phyloP scores from a whole-genome alignment of 2,113 vertebrate species.

The Malurus cyaneus region DNA sequence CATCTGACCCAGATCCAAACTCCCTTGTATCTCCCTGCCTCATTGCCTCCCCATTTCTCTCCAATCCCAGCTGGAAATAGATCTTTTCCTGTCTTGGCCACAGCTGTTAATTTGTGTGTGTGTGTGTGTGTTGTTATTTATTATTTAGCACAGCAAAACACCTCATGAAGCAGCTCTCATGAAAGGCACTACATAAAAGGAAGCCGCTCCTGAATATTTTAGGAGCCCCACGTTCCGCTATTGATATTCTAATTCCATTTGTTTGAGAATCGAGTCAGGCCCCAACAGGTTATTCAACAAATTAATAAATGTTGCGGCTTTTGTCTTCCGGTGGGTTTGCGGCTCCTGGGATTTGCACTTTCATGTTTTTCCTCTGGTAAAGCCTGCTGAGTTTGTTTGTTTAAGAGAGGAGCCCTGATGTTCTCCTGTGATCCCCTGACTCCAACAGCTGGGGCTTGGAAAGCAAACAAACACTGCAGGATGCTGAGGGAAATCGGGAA shows the following conservation, averaged over 20 bases:
- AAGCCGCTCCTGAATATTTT: conserved; percentile 55
- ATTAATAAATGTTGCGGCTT: conserved; percentile 57
- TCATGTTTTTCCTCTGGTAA: conserved; percentile 34
- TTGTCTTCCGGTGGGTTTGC: conserved; percentile 45
- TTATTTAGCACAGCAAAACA: conserved; percentile 63
- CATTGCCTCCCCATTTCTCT: conserved; percentile 58
- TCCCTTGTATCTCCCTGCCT: conserved; percentile 59
- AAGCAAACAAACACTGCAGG: conserved; percentile 17
- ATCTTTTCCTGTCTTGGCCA: conserved; percentile 21
- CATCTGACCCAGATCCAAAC: conserved; percentile 59
- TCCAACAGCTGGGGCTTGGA: conserved; percentile 16
- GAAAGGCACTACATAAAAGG: conserved; percentile 55
- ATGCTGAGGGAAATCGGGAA: not conserved
- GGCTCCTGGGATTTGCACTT: conserved; percentile 52
- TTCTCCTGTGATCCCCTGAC: conserved; percentile 34
- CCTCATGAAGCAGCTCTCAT: conserved; percentile 39
- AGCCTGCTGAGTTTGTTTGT: conserved; percentile 10
- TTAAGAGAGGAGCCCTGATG: conserved; percentile 39
- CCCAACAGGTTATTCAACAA: conserved; percentile 64
- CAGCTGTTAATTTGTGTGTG: conserved; percentile 43
- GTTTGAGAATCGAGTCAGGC: conserved; percentile 54
- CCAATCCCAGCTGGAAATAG: conserved; percentile 12
- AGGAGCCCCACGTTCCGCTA: not conserved
- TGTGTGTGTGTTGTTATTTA: conserved; percentile 62
- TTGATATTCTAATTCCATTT: conserved; percentile 60